Conservation (phyloP, 1,140 invertebrate genomes). For the Brachionus asplanchnoidis region DNA sequence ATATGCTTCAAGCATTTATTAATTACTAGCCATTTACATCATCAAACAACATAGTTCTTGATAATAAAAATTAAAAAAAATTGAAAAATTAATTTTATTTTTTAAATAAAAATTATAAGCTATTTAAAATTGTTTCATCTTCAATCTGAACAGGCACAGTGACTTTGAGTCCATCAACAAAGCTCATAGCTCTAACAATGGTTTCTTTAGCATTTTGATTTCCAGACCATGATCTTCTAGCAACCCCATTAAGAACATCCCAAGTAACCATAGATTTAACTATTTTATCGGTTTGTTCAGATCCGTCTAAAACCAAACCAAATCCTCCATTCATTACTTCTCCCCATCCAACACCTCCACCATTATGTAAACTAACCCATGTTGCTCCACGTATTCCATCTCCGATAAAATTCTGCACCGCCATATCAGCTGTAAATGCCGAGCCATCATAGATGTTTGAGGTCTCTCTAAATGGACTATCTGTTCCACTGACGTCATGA, state of each 20-base stretch:
- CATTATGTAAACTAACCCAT: conserved; percentile 68
- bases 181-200: conserved; percentile 60
- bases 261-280: conserved; percentile 62
- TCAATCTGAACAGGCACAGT: conserved; percentile 57
- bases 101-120: background rate
- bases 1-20: no score
- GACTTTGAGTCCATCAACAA: conserved; percentile 58
- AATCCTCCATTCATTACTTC: conserved; percentile 69
- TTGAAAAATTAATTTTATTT: background rate
- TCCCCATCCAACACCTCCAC: conserved; percentile 68
- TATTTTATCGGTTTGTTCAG: conserved; percentile 58
- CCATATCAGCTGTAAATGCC: conserved; percentile 67
- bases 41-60: no score
- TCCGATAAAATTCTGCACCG: conserved; percentile 67
- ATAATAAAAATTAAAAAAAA: background rate
- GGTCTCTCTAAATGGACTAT: conserved; percentile 67
- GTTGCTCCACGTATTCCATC: conserved; percentile 67
- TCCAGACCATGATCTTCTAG: conserved; percentile 56
- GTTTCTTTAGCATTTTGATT: conserved; percentile 61
- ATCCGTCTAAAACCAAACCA: conserved; percentile 66
- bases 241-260: conserved; percentile 67
- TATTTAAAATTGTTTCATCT: conserved; percentile 43
- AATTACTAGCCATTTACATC: no score
- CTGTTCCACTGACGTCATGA: conserved; percentile 68
- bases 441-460: conserved; percentile 68